Conservation (phyloP, 2,888 invertebrate species). For the Scaptomyza caliginosa region DNA sequence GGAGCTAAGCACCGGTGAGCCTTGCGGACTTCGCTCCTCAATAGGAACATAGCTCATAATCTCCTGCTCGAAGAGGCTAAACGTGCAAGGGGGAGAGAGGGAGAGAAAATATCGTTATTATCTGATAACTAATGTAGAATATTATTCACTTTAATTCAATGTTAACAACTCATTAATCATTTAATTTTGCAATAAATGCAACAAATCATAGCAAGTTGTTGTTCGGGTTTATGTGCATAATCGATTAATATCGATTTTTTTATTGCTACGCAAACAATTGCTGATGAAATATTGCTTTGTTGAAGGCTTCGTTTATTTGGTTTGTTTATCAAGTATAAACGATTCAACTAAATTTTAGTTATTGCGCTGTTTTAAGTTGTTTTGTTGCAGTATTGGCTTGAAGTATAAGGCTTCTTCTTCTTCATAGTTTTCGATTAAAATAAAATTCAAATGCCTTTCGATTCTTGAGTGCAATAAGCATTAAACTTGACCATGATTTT, state of each 20-base stretch:
- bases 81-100: constrained; percentile 56
- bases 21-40: constrained; percentile 86
- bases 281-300: too few species aligned
- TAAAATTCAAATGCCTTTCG: neutral
- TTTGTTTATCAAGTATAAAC: neutral
- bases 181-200: constrained; percentile 3
- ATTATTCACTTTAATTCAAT: constrained; percentile 13
- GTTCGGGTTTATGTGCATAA: neutral
- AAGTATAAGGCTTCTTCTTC: too few species aligned
- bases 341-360: neutral
- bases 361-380: neutral
- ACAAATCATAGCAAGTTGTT: neutral
- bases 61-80: constrained; percentile 98
- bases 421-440: too few species aligned
- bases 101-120: neutral
- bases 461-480: neutral
- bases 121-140: neutral
- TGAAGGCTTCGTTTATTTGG: too few species aligned
- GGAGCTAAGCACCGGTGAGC: constrained; percentile 90
- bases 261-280: neutral
- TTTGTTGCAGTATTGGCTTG: too few species aligned
- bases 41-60: constrained; percentile 98
- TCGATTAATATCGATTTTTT: constrained; percentile 4
- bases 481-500: constrained; percentile 32
- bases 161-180: constrained; percentile 26